phyloP scores from a whole-genome alignment of 2,113 vertebrate species.

The Chaetura pelagica region DNA sequence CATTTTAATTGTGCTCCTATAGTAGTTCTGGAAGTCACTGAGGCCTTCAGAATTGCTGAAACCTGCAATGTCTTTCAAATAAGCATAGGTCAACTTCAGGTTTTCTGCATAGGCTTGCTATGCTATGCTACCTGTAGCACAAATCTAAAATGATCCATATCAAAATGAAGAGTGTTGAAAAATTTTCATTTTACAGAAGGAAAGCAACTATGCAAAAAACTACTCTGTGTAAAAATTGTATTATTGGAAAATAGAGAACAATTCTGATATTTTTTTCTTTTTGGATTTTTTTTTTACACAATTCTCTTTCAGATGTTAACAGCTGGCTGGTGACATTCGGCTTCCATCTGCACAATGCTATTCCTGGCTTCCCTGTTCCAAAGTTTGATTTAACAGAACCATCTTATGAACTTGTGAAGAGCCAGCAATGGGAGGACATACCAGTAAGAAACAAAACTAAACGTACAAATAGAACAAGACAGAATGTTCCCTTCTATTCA shows the following conservation, averaged over 20 bases:
- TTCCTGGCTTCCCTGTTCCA: constrained; percentile 93
- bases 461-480: neutral
- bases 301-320: constrained; percentile 89
- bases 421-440: constrained; percentile 94
- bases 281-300: neutral
- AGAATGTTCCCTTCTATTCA: neutral
- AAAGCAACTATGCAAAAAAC: neutral
- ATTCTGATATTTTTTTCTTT: neutral
- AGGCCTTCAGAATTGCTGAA: neutral
- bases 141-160: neutral
- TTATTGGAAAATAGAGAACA: neutral
- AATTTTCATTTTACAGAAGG: neutral
- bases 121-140: neutral
- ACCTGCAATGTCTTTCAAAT: neutral
- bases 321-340: constrained; percentile 98
- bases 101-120: neutral
- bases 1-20: neutral
- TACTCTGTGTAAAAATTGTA: neutral
- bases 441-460: constrained; percentile 82
- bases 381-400: constrained; percentile 93
- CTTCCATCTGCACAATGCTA: constrained; percentile 98
- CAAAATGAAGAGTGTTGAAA: neutral
- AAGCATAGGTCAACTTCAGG: neutral
- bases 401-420: constrained; percentile 94
- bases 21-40: neutral